These are phyloP conservation scores for Lytechinus pictus DNA, from an alignment of 35 echinoderm and acorn worm genomes.

Conservation along the genomic window DNA sequence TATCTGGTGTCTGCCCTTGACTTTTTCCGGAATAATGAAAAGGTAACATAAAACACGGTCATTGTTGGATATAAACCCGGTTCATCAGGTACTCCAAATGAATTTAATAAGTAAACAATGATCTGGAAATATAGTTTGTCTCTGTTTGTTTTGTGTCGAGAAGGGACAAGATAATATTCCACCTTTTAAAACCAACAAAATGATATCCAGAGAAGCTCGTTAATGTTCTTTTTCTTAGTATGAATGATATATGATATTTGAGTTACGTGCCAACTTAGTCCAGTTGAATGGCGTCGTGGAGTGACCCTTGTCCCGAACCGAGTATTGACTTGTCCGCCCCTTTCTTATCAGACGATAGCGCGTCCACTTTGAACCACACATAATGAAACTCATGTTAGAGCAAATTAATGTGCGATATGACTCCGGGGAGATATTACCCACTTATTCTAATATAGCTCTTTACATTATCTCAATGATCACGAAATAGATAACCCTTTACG, in stretches of 20 bases:
- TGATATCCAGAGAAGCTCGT: background rate
- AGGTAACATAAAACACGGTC: no score
- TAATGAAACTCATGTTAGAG: background rate
- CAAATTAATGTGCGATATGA: background rate
- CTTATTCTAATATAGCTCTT: background rate
- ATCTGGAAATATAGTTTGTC: background rate
- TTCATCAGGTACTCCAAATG: no score
- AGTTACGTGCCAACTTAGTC: background rate
- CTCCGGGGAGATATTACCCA: background rate
- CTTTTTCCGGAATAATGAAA: no score
- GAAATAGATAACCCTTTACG: background rate
- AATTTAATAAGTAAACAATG: background rate
- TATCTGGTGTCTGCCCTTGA: no score
- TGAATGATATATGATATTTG: constrained; percentile 14
- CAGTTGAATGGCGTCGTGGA: background rate
- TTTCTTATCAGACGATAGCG: background rate
- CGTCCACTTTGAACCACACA: background rate
- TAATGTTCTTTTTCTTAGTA: background rate
- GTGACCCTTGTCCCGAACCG: background rate
- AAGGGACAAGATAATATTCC: background rate
- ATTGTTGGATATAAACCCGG: no score
- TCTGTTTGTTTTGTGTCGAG: background rate
- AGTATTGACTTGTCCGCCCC: constrained; percentile 15
- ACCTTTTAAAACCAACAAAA: background rate
- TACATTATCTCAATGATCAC: background rate